Evolutionary conservation across 2,113 vertebrate genomes (phyloP), one percentile per base, ranked within the genome.

Genomic region (Gavia stellata): DNA sequence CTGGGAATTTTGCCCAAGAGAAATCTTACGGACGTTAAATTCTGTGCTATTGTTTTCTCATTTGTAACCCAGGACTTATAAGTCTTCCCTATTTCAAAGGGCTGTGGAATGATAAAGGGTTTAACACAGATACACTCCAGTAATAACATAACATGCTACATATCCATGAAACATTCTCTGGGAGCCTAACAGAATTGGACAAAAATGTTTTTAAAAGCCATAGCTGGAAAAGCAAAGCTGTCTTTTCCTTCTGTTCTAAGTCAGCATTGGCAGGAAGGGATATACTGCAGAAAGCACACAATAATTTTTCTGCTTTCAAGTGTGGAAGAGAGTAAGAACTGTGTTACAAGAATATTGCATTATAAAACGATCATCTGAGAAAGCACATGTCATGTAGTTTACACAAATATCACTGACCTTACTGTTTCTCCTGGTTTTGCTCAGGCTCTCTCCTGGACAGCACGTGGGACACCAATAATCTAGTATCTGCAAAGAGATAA

Each of bases 221-320:
- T 59, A 92, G 65, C 56, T 93, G 72, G 83, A 88, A 94, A 80
- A 94, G 72, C 44, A 86, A 83, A 93, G 40, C 77, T 93, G 44
- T 56, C 82, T 92, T 84, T 88, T 90, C 53, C 85, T 94, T 96
- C 90, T 94, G 67, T 81, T 96, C 72, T 3, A 4, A 94, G 63
- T 70, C 80, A 92, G 42, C 67, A 90, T 90, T 86, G 85, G 80
- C 88, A 96, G 81, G 58, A 86, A 90, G 67, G 55, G 45, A 42
- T 65, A 74, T 20, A 61, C 42, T 94, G 73, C 84, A 80, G 63
- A 82, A 73, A 68, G 66, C 47, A 82, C 58, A 80, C 25, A 79
- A n/a, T 24, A 77, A 73, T 59, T 92, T 81, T 79, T 85, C 40
- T 82, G 50, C 12, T 95, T 95, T 91, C 68, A 89, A 61, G 85